Conservation (phyloP, 2,888 invertebrate genomes). For the Ophioninae sp. region DNA sequence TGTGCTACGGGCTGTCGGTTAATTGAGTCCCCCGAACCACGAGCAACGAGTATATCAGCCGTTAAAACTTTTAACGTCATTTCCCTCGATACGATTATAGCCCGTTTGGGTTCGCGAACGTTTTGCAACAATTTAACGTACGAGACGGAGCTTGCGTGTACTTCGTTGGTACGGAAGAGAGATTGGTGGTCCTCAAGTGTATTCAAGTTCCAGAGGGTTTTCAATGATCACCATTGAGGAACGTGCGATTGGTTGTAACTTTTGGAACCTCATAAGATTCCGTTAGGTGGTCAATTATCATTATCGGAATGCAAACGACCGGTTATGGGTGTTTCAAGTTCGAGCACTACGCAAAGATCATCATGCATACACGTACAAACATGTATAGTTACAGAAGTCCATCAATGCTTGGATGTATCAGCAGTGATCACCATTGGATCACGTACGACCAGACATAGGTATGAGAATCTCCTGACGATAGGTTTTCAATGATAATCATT, state of each 20-base stretch:
- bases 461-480: background rate
- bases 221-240: background rate
- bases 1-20: slow-evolving; percentile 29
- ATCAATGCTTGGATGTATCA: no score
- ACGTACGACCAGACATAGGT: background rate
- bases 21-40: slow-evolving; percentile 33
- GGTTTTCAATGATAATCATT: background rate
- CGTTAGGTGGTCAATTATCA: no score
- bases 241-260: background rate
- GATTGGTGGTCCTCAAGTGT: background rate
- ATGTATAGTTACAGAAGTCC: no score
- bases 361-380: no score
- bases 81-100: slow-evolving; percentile 32
- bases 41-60: slow-evolving; percentile 6
- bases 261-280: background rate
- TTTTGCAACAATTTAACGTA: slow-evolving; percentile 18
- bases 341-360: no score
- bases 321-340: no score
- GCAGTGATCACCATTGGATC: background rate
- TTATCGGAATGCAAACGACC: no score
- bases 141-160: background rate
- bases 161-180: background rate
- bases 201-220: background rate
- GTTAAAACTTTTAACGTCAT: slow-evolving; percentile 38
- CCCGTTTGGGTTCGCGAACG: slow-evolving; percentile 9